Percentiles rank a stretch among this genome's conserved stretches.
phyloP scores from a whole-genome alignment of 53 echinoderm and acorn worm genomes.

The Patiria pectinifera region DNA sequence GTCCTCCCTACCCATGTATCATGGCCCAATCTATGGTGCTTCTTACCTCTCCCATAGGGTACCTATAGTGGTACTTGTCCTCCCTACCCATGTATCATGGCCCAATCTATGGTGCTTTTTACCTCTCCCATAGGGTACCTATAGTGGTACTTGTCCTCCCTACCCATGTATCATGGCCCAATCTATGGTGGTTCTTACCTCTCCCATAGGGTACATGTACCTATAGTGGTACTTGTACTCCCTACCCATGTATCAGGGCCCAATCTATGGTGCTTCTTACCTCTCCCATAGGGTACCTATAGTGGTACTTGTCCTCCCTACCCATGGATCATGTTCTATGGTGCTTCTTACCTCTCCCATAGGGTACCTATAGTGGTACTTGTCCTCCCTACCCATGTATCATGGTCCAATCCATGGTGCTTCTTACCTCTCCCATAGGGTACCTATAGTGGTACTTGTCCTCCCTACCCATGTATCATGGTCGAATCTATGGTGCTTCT shows the following conservation, averaged over 20 bases:
- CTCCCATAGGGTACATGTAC: constrained; percentile 82
- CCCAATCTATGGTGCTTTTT: neutral
- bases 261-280: constrained; percentile 43
- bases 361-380: constrained; percentile 97
- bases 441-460: constrained; percentile 93
- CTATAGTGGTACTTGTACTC: constrained; percentile 88
- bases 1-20: neutral
- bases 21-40: neutral
- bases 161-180: neutral
- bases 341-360: constrained; percentile 34
- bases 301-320: constrained; percentile 99
- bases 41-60: constrained; percentile 99
- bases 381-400: constrained; percentile 18
- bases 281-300: constrained; percentile 99
- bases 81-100: constrained; percentile 14
- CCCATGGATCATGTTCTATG: too few relatives aligned
- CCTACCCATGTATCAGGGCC: neutral
- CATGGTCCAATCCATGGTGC: neutral
- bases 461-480: neutral
- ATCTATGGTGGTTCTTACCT: neutral
- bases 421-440: constrained; percentile 58
- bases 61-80: constrained; percentile 98
- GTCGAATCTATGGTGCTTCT: neutral
- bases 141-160: constrained; percentile 81
- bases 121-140: constrained; percentile 78